Conservation (phyloP, 2,888 invertebrate genomes). For the Dexiosoma caninum region DNA sequence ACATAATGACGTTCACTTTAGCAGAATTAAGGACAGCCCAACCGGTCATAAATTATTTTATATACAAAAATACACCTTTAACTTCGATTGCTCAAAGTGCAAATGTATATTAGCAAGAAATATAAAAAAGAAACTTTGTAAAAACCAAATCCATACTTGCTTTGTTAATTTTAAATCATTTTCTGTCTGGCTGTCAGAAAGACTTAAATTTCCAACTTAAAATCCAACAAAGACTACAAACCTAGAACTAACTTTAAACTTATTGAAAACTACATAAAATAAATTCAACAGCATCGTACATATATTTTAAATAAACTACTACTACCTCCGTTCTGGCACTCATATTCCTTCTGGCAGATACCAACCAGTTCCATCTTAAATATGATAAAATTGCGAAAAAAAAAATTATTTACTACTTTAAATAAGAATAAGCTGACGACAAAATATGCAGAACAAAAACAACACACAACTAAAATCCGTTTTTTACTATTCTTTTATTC, state of each 20-base stretch:
- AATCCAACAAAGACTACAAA: not conserved
- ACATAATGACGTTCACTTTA: too few relatives aligned
- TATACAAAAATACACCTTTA: too few relatives aligned
- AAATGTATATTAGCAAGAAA: too few relatives aligned
- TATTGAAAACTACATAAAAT: not conserved
- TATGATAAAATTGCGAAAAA: not conserved
- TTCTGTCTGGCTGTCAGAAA: conserved; percentile 34
- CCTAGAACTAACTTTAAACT: conserved; percentile 4
- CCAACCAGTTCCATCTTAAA: not conserved
- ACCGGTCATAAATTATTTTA: too few relatives aligned
- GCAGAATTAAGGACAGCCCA: too few relatives aligned
- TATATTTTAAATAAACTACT: conserved; percentile 39
- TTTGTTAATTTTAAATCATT: not conserved
- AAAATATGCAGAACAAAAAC: conserved; percentile 7
- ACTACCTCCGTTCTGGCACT: not conserved
- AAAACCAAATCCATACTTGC: too few relatives aligned
- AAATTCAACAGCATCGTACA: conserved; percentile 17
- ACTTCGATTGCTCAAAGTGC: too few relatives aligned
- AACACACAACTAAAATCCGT: conserved; percentile 12
- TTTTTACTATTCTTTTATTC: not conserved
- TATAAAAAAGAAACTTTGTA: too few relatives aligned
- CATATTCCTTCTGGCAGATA: conserved; percentile 5
- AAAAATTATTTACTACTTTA: conserved; percentile 4
- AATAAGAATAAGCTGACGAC: conserved; percentile 43
- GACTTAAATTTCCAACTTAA: conserved; percentile 33